Percentiles rank a stretch among this genome's conserved stretches.
Conservation (phyloP, 2,888 invertebrate genomes). For the Oegoconia quadripuncta region DNA sequence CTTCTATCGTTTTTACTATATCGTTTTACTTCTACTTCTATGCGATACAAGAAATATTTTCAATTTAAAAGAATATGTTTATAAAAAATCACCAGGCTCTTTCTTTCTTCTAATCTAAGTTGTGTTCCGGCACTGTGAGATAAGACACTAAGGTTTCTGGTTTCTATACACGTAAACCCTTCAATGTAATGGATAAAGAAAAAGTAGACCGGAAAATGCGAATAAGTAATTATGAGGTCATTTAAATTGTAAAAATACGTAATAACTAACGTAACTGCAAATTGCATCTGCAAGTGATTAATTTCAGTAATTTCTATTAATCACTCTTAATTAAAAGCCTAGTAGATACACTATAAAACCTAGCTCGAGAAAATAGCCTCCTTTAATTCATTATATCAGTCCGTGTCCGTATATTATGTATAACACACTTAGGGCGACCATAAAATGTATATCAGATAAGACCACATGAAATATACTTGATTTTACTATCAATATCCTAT, state of each 20-base stretch:
- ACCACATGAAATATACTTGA: too few species aligned
- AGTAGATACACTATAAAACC: slow-evolving; percentile 45
- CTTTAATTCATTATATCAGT: slow-evolving; percentile 58
- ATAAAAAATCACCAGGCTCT: too few species aligned
- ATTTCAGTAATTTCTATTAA: slow-evolving; percentile 22
- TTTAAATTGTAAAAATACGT: neutral
- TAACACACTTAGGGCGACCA: slow-evolving; percentile 39
- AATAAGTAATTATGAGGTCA: neutral
- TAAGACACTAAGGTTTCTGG: neutral
- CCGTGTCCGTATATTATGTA: slow-evolving; percentile 43
- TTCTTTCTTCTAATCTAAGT: too few species aligned
- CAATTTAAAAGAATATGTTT: too few species aligned
- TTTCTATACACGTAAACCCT: neutral
- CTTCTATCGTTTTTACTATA: too few species aligned
- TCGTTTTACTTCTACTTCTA: too few species aligned
- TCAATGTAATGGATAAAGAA: too few species aligned
- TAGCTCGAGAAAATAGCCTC: slow-evolving; percentile 59
- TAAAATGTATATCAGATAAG: slow-evolving; percentile 1
- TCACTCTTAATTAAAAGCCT: slow-evolving; percentile 35
- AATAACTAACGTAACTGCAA: slow-evolving; percentile 2
- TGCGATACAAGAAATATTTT: too few species aligned
- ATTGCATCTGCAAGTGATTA: slow-evolving; percentile 14
- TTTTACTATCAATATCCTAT: too few species aligned
- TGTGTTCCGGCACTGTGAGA: too few species aligned
- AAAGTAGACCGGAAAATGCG: too few species aligned